Evolutionary conservation across 2,113 vertebrate species (phyloP), one percentile per base, ranked within the genome.

Genomic region (Dryoscopus gambensis): DNA sequence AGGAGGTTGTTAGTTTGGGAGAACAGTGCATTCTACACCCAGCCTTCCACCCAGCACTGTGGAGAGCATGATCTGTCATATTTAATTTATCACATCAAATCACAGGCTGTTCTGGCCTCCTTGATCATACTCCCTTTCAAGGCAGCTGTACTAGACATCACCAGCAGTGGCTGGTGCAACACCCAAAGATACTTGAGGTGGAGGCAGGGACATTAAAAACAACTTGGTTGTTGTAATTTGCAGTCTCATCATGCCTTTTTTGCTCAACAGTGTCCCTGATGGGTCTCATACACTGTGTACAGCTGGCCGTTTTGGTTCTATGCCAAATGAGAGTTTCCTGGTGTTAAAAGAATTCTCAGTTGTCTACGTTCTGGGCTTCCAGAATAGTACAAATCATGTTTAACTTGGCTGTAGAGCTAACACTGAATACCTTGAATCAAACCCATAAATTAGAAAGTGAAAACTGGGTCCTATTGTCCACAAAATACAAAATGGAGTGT

Each of bases 301-400:
- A 96, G 95, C 96, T 97, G 95, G 82, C 88, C 3, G 0, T 90
- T 82, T 88, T 97, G 96, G 85, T 96, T 40, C 73, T 60, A 24
- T 95, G 93, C 96, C 96, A 96, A 95, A 93, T 89, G 88, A 94
- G 86, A 96, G 78, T 96, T 94, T 94, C 42, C 86, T 93, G 81
- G 88, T 87, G 92, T 92, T 85, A 95, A 97, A 96, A 93, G 90
- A 94, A 94, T 93, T 71, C 90, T 94, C 93, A 78, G 49, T 93
- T 96, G 95, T 89, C 92, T 96, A 75, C 63, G 95, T 94, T 93
- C 69, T 90, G 71, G 37, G 79, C 79, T 96, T 86, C 60, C 82
- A 92, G 68, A 81, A 75, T 59, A 90, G 85, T n/a, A 88, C 89
- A 94, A 94, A 96, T 96, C 88, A 90, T 75, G 80, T 87, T 95